Evolutionary conservation across 2,797 vertebrate genomes (phyloP), one percentile per base, ranked within the genome.

Genomic region (Serranus cabrilla): DNA sequence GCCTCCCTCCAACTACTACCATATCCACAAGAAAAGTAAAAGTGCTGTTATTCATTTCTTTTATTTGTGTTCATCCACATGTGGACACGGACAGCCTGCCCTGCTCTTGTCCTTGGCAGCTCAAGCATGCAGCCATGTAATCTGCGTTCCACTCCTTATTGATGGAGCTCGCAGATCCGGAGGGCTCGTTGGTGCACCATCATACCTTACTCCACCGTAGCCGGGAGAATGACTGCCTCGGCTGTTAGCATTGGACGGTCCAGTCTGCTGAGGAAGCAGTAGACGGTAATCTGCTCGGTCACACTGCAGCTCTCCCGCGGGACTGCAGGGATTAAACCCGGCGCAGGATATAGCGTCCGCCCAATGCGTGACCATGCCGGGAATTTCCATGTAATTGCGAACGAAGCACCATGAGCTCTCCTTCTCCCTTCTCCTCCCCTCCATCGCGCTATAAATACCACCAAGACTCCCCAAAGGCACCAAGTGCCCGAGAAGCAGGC

Each of bases 331-430:
- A 94, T 93, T 93, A 93, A 92, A 91, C 79, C 86, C 64, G 20
- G 89, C 83, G 56, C 83, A 80, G 90, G 87, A 88, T 88, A 87
- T 79, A 82, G 85, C 82, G 78, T 92, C 85, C 82, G 56, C 80
- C 72, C 78, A 91, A 92, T 84, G 92, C 90, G 84, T 94, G 93
- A 94, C 94, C 80, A 71, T 87, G 87, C 90, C 42, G 80, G 86
- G 86, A 93, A 94, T 94, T 92, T 95, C 93, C 91, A 85, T 94
- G 92, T 93, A 94, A 95, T 94, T 94, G 94, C 91, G 82, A 92
- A 86, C 80, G 87, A 84, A 86, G 81, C 87, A 80, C 82, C 84
- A 76, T 71, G 77, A 88, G 90, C 78, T 71, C 80, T 85, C 59
- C 82, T 74, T 87, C 85, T 89, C 80, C 71, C 71, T 82, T 81